phyloP scores from a whole-genome alignment of 2,888 invertebrate genomes.

The Tachina fera region DNA sequence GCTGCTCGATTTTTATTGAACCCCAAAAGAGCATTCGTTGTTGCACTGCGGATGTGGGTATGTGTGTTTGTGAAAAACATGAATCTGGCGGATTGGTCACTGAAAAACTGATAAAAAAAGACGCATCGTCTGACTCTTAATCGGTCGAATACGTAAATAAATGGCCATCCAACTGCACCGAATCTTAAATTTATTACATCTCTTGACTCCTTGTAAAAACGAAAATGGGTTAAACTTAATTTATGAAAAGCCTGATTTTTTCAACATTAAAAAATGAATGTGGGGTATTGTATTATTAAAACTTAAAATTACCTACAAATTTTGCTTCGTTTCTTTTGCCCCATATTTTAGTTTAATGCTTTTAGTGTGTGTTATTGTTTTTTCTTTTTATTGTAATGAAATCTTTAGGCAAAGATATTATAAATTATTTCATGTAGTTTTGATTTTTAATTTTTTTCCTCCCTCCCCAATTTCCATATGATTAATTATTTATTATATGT shows the following conservation, averaged over 20 bases:
- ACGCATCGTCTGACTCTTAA: neutral
- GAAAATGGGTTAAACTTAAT: constrained; percentile 28
- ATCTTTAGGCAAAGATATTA: too few species aligned
- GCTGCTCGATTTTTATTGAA: neutral
- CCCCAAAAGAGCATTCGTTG: neutral
- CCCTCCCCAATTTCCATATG: too few species aligned
- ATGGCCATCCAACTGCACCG: neutral
- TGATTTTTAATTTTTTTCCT: too few species aligned
- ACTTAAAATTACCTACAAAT: neutral
- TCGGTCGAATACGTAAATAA: neutral
- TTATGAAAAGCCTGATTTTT: neutral
- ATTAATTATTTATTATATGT: too few species aligned
- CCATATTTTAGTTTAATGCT: too few species aligned
- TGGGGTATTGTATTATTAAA: neutral
- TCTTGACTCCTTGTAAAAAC: neutral
- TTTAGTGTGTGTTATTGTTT: neutral
- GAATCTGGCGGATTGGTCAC: constrained; percentile 9
- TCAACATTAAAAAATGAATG: neutral
- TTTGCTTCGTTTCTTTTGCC: neutral
- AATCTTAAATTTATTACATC: constrained; percentile 20
- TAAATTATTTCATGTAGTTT: too few species aligned
- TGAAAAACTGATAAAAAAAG: constrained; percentile 23
- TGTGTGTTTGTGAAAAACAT: neutral
- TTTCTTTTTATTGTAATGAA: neutral
- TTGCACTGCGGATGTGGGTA: neutral